Evolutionary conservation across 2,797 vertebrate genomes (phyloP).

Genomic region (Neolamprologus multifasciatus): DNA sequence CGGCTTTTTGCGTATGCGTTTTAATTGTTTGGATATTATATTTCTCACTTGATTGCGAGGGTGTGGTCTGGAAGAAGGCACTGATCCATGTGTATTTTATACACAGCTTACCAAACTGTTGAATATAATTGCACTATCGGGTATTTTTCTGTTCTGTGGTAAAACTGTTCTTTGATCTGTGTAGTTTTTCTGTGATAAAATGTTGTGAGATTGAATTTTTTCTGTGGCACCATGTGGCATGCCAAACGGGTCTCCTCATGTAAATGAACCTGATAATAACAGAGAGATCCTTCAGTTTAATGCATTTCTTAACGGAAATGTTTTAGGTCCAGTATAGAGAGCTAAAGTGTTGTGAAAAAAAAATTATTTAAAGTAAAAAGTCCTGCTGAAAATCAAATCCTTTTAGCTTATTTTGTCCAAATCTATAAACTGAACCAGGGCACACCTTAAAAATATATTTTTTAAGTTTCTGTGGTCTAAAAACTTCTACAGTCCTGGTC

Average conservation of each 20-base stretch:
- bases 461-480: not conserved
- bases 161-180: slow-evolving; percentile 47
- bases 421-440: not conserved
- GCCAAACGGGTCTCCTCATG: slow-evolving; percentile 16
- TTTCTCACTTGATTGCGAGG: slow-evolving; percentile 53
- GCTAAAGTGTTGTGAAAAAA: not conserved
- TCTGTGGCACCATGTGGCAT: slow-evolving; percentile 30
- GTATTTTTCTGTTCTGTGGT: slow-evolving; percentile 61
- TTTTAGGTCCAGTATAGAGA: slow-evolving; percentile 8
- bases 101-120: slow-evolving; percentile 73
- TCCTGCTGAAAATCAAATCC: not conserved
- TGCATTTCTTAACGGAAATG: slow-evolving; percentile 15
- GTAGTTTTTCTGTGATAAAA: slow-evolving; percentile 44
- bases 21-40: slow-evolving; percentile 31
- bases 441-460: rapidly evolving
- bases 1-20: slow-evolving; percentile 15
- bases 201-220: slow-evolving; percentile 57
- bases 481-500: not conserved
- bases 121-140: slow-evolving; percentile 79
- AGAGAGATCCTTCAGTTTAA: slow-evolving; percentile 11
- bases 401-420: not conserved
- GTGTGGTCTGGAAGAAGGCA: slow-evolving; percentile 57
- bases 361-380: rapidly evolving
- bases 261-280: slow-evolving; percentile 1
- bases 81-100: slow-evolving; percentile 69